Conservation (phyloP, 2,888 invertebrate genomes). For the Drosophila setosimentum region DNA sequence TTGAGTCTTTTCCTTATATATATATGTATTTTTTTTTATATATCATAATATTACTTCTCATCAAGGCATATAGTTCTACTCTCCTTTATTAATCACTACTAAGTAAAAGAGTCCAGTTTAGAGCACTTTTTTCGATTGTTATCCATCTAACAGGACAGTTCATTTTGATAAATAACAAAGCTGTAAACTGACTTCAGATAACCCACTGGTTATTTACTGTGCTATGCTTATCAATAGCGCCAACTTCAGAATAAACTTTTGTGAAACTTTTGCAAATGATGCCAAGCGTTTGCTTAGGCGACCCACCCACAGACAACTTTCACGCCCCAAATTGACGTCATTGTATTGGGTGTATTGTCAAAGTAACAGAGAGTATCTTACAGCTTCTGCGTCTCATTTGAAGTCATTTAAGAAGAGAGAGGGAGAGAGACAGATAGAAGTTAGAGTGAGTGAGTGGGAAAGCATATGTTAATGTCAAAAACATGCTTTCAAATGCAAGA, state of each 20-base stretch:
- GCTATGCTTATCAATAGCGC: background rate
- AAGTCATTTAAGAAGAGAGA: conserved; percentile 59
- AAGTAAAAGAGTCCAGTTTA: background rate
- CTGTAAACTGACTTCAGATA: background rate
- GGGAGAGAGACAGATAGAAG: background rate
- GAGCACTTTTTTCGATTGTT: background rate
- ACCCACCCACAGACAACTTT: background rate
- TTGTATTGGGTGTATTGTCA: conserved; percentile 43
- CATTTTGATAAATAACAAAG: background rate
- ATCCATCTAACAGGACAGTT: background rate
- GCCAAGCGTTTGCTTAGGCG: conserved; percentile 3
- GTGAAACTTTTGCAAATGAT: conserved; percentile 19
- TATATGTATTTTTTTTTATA: too few species aligned
- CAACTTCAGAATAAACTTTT: conserved; percentile 4
- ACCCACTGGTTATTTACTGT: background rate
- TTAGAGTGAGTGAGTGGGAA: background rate
- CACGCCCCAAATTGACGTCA: conserved; percentile 61
- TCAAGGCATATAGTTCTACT: background rate
- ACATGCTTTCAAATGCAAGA: conserved; percentile 25
- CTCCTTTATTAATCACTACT: background rate
- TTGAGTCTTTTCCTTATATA: background rate
- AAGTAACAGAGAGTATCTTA: background rate
- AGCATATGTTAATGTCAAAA: conserved; percentile 24
- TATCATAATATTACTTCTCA: background rate
- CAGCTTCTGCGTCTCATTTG: conserved; percentile 35